Evolutionary conservation across 1,140 invertebrate genomes (phyloP), one percentile per base, ranked within the genome.

Genomic region (Gryllus bimaculatus): DNA sequence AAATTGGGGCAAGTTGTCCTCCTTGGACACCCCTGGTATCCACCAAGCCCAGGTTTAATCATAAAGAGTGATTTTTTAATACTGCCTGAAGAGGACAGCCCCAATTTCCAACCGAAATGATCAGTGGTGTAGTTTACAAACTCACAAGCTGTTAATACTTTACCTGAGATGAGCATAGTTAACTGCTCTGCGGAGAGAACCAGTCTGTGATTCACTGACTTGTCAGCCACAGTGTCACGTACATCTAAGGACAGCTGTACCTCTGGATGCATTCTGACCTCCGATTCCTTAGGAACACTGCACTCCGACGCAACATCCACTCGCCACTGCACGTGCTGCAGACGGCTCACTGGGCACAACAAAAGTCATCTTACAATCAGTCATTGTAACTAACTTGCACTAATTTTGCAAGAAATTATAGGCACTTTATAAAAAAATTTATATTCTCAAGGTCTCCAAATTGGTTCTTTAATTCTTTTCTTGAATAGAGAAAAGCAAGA

Each of bases 311-410:
- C 76, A 12, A 20, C 48, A 73, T 79, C 78, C 39, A 79, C 15
- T 6, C 78, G 73, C 78, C 78, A 79, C 47, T 49, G 18, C 7
- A 79, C 78, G 21, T 75, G 73, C 48, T 79, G 21, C 74, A 79
- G 47, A 75, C 47, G 73, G 47, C 73, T 79, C 73, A 79, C 78
- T 79, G 39, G 8, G 18, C 26, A 73, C n/a, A 78, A 78, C 78
- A 74, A n/a, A 78, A 15, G 74, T 12, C 13, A 21, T 10, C n/a
- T 20, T 20, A n/a, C 26, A n/a, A 20, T 74, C 4, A 74, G 8
- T 74, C 8, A 15, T 5, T 75, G 18, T 12, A 8, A 20, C 20
- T 75, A 20, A 18, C 18, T 20, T 20, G 8, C 15, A 8, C 7
- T 15, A 18, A 5, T 18, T 18, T 73, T 7, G 66, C 20, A 20